A percentile compares a stretch with the other conserved stretches of the same genome.
Evolutionary conservation across 2,113 vertebrate species (phyloP).

Genomic region (Australoheros scitulus): DNA sequence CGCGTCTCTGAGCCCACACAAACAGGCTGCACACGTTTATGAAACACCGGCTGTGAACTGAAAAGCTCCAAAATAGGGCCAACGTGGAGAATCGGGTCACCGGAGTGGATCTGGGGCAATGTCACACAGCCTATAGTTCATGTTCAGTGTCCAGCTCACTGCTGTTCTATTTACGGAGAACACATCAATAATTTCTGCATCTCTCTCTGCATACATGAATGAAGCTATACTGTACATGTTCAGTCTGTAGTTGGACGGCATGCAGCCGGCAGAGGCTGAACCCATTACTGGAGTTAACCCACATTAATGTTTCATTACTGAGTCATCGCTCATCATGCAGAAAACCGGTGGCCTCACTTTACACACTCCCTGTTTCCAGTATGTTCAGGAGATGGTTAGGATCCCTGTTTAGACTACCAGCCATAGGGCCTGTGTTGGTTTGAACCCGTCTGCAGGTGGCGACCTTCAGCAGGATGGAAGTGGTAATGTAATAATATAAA

Average conservation of each 20-base stretch:
- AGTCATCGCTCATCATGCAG: constrained; percentile 10
- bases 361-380: neutral
- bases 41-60: constrained; percentile 14
- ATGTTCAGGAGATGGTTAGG: neutral
- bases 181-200: constrained; percentile 63
- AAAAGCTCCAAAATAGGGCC: neutral
- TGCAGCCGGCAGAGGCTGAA: constrained; percentile 10
- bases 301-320: constrained; percentile 58
- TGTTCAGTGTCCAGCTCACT: constrained; percentile 7
- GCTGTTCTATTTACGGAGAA: constrained; percentile 40
- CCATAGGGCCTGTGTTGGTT: neutral
- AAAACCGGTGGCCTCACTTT: constrained; percentile 26
- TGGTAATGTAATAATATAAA: neutral
- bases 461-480: constrained; percentile 5
- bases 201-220: constrained; percentile 35
- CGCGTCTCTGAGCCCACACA: constrained; percentile 32
- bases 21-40: neutral
- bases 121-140: constrained; percentile 18
- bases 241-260: neutral
- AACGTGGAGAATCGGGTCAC: neutral
- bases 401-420: neutral
- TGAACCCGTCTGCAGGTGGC: constrained; percentile 5
- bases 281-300: constrained; percentile 45
- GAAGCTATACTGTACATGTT: constrained; percentile 26
- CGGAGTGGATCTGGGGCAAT: neutral